These are phyloP conservation scores for Leuciscus waleckii DNA, from an alignment of 2,797 vertebrate species.

Conservation along the genomic window DNA sequence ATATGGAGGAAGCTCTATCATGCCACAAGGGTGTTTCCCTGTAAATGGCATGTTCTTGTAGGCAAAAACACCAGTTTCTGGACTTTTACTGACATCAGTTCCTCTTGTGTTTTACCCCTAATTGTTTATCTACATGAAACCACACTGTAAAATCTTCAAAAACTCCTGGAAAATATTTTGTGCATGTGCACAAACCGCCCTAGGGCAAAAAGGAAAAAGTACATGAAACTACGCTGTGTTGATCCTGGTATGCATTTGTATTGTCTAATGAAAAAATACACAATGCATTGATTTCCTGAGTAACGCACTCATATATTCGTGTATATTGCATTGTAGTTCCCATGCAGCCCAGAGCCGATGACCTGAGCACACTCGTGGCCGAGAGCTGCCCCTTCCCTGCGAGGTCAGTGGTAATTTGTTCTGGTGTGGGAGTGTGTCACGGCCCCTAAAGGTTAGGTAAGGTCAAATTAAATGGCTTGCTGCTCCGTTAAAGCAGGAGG, in stretches of 20 bases:
- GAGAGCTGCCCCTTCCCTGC: slow-evolving; percentile 56
- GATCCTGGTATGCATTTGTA: slow-evolving; percentile 23
- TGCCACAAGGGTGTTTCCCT: slow-evolving; percentile 46
- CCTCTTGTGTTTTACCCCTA: slow-evolving; percentile 41
- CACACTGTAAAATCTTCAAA: slow-evolving; percentile 16
- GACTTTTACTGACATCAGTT: slow-evolving; percentile 43
- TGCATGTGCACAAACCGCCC: slow-evolving; percentile 55
- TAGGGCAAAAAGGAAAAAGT: not conserved
- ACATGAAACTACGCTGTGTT: not conserved
- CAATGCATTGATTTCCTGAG: slow-evolving; percentile 52
- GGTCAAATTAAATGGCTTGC: slow-evolving; percentile 73
- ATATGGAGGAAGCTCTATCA: slow-evolving; percentile 5
- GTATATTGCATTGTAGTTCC: slow-evolving; percentile 41
- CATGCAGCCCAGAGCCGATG: slow-evolving; percentile 30
- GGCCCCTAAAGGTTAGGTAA: slow-evolving; percentile 68
- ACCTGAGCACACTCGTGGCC: slow-evolving; percentile 48
- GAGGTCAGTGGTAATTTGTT: slow-evolving; percentile 76
- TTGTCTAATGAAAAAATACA: slow-evolving; percentile 37
- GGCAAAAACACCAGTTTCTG: slow-evolving; percentile 21
- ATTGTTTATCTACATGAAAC: slow-evolving; percentile 6
- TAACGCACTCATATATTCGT: slow-evolving; percentile 42
- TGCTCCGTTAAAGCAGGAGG: slow-evolving; percentile 58
- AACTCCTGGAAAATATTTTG: not conserved
- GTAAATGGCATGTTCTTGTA: slow-evolving; percentile 19
- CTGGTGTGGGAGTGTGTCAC: slow-evolving; percentile 72